Base-by-base conservation (phyloP, 2,113 vertebrate species). In the Drymodes brunneopygia region DNA sequence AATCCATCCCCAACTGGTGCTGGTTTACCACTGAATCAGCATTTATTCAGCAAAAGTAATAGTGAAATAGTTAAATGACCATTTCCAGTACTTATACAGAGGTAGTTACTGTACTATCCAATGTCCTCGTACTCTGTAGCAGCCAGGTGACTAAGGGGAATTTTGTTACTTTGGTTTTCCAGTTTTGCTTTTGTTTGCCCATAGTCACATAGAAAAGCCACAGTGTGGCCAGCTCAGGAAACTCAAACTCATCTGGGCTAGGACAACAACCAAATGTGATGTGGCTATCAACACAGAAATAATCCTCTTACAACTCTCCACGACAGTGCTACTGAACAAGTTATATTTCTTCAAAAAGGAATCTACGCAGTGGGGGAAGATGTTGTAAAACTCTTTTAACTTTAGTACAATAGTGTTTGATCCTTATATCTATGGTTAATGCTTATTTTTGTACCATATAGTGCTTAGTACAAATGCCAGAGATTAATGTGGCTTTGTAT, bases 321-420 rank as follows among this genome's bases (percentile, higher is more conserved):
- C 16, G 28, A 40, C 1, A 78, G n/a, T 33, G 33, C 9, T 15
- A 53, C 38, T 0, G 0, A 69, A 36, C 15, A 53, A 61, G 18
- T 53, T 28, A 2, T 20, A 53, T 53, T 61, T 61, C 62, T 33
- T 33, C 61, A 24, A 61, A 86, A 53, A 69, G 22, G 4, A 45
- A 15, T 60, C 33, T 28, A 4, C 45, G 45, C 45, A 69, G 23
- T 38, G 23, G 54, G 38, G 18, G 23, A 53, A 69, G 28, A 78
- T 69, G 28, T 29, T 69, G 28, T 19, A 53, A 38, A 86, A 60
- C 19, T 22, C 36, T 69, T 67, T 67, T 44, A 69, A 69, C 38
- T 69, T 86, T 29, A 61, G 54, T 28, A 53, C 54, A 78, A 20
- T 38, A 45, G 28, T 20, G 15, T 70, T 78, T 61, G 62, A 69